Evolutionary conservation across 2,113 vertebrate genomes (phyloP).

Genomic region (Alouatta palliata): DNA sequence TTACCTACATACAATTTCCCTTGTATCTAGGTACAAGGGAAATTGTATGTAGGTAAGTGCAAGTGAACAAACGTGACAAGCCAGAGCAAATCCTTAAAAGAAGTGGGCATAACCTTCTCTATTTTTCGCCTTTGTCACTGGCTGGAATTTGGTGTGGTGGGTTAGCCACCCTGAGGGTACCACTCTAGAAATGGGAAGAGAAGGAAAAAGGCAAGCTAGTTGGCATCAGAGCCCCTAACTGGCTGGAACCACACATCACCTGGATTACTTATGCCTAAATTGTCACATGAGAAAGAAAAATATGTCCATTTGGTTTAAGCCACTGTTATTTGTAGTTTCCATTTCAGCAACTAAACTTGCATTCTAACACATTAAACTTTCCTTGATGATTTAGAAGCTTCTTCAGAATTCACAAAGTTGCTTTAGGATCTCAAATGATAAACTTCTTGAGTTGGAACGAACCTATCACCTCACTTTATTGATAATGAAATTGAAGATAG

Average conservation of each 20-base stretch:
- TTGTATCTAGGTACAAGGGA: too few relatives aligned
- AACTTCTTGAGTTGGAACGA: background rate
- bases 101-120: background rate
- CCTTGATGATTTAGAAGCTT: background rate
- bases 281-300: background rate
- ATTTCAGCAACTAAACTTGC: background rate
- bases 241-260: background rate
- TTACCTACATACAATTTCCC: too few relatives aligned
- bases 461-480: background rate
- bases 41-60: background rate
- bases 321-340: background rate
- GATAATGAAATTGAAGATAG: background rate
- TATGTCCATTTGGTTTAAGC: background rate
- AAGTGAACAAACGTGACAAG: background rate
- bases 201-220: background rate
- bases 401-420: background rate
- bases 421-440: background rate
- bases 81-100: background rate
- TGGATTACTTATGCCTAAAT: background rate
- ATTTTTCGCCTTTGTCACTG: background rate
- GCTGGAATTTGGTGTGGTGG: background rate
- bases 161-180: too few relatives aligned
- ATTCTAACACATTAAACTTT: background rate
- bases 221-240: background rate
- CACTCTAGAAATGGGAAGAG: background rate